phyloP scores from a whole-genome alignment of 2,797 vertebrate genomes.

The Lutjanus campechanus region DNA sequence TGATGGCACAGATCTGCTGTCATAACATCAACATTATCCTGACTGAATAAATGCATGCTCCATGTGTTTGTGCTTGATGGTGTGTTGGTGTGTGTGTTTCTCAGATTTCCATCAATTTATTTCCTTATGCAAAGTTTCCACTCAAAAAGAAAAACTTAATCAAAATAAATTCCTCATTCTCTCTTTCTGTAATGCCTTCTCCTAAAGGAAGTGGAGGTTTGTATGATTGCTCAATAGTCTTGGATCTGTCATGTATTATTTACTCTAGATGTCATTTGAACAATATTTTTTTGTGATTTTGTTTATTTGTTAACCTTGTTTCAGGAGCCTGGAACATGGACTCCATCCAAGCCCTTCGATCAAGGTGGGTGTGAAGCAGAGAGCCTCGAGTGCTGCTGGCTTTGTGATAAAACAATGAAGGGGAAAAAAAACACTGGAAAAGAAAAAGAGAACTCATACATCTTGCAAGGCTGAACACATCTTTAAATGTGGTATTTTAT shows the following conservation, averaged over 20 bases:
- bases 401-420: slow-evolving; percentile 20
- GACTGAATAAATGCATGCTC: slow-evolving; percentile 25
- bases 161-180: slow-evolving; percentile 60
- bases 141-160: slow-evolving; percentile 38
- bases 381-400: slow-evolving; percentile 16
- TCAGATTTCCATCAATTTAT: background rate
- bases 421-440: background rate
- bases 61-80: slow-evolving; percentile 15
- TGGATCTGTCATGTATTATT: slow-evolving; percentile 28
- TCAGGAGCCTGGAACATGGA: slow-evolving; percentile 94
- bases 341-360: slow-evolving; percentile 92
- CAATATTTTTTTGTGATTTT: slow-evolving; percentile 46
- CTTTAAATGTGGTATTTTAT: background rate
- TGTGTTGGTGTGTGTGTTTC: slow-evolving; percentile 24
- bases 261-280: slow-evolving; percentile 36
- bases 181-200: slow-evolving; percentile 86
- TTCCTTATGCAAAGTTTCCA: slow-evolving; percentile 11
- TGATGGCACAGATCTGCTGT: slow-evolving; percentile 11
- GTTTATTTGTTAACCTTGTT: slow-evolving; percentile 73
- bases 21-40: slow-evolving; percentile 5
- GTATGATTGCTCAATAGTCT: slow-evolving; percentile 78
- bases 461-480: background rate
- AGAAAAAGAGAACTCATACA: background rate
- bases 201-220: slow-evolving; percentile 97
- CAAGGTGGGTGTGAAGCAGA: slow-evolving; percentile 89